A percentile compares a stretch with the other conserved stretches of the same genome.
Conservation (phyloP, 2,113 vertebrate species). For the Oryzias javanicus region DNA sequence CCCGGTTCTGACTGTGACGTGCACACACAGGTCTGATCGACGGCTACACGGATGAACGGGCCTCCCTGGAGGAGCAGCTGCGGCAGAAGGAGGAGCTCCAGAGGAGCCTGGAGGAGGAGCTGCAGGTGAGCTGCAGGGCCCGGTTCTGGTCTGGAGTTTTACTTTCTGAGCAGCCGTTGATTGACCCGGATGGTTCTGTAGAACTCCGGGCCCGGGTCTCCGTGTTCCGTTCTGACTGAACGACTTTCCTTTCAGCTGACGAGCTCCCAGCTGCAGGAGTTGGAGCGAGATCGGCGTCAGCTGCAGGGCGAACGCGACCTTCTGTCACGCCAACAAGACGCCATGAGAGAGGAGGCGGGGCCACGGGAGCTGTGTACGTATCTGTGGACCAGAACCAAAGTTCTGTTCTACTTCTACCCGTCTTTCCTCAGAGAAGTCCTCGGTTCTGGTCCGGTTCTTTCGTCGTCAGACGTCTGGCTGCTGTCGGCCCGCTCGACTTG, state of each 20-base stretch:
- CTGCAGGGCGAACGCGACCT: conserved; percentile 87
- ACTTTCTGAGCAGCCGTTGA: no score
- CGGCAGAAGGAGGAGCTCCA: conserved; percentile 87
- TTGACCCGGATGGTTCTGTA: no score
- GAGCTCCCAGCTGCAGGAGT: conserved; percentile 85
- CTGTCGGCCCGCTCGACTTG: neutral
- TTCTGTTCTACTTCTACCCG: no score
- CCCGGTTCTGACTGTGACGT: neutral
- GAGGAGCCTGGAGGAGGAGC: conserved; percentile 86
- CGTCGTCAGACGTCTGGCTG: conserved; percentile 2
- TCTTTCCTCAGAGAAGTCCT: no score
- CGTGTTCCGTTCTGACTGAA: neutral
- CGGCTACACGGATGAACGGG: conserved; percentile 90
- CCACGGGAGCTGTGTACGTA: conserved; percentile 90
- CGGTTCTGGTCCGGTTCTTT: no score
- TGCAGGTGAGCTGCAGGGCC: conserved; percentile 66
- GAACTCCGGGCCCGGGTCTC: no score
- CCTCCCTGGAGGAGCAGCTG: conserved; percentile 84
- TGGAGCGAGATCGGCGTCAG: conserved; percentile 88
- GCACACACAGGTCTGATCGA: conserved; percentile 85
- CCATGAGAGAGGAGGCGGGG: conserved; percentile 85
- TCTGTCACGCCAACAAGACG: conserved; percentile 87
- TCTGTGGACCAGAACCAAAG: conserved; percentile 11
- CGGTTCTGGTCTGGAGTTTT: no score
- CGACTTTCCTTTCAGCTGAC: conserved; percentile 65